phyloP scores from a whole-genome alignment of 53 echinoderm and acorn worm genomes.

The Mesocentrotus franciscanus region DNA sequence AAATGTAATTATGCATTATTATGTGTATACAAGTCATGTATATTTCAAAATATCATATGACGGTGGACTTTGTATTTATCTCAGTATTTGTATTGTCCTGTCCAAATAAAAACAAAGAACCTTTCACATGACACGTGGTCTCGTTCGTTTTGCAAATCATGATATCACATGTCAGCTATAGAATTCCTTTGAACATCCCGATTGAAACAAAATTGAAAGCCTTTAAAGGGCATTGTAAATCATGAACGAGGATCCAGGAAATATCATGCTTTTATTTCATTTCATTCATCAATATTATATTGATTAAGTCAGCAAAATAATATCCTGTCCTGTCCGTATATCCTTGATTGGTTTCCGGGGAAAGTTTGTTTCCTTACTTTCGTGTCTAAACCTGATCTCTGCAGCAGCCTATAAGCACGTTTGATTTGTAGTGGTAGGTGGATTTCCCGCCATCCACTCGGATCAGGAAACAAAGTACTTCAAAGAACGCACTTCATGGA shows the following conservation, averaged over 20 bases:
- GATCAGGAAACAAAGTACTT: not conserved
- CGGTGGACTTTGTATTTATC: not conserved
- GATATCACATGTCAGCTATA: not conserved
- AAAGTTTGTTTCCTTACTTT: not conserved
- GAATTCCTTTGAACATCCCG: not conserved
- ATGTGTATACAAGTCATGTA: too few species aligned
- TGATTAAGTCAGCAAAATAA: not conserved
- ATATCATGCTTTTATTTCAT: not conserved
- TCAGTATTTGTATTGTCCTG: not conserved
- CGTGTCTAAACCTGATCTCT: not conserved
- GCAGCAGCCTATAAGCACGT: not conserved
- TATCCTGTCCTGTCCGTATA: not conserved
- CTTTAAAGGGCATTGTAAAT: not conserved
- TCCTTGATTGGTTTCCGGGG: conserved; percentile 1
- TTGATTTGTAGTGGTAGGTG: not conserved
- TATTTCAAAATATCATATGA: too few species aligned
- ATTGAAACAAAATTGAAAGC: not conserved
- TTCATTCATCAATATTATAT: not conserved
- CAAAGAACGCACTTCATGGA: not conserved
- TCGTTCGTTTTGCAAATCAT: not conserved
- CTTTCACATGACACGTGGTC: not conserved
- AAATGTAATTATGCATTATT: not conserved
- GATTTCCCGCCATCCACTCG: not conserved
- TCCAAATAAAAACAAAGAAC: not conserved
- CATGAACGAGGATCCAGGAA: not conserved